Evolutionary conservation across 2,797 vertebrate genomes (phyloP), one percentile per base, ranked within the genome.

Genomic region (Pseudochaenichthys georgianus): DNA sequence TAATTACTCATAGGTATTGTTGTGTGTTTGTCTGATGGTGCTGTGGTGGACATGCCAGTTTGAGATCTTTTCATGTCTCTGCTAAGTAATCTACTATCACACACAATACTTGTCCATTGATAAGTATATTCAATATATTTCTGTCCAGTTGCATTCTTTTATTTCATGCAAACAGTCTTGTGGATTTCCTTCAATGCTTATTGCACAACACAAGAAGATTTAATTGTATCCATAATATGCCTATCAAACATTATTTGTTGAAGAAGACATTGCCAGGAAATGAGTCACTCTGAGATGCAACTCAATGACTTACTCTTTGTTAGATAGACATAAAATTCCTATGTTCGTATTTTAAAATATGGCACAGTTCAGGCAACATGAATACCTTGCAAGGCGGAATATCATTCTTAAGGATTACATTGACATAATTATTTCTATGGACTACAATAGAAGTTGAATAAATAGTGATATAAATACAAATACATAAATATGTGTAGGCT

Each of bases 201-300:
- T 80, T 84, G 83, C 59, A 78, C 70, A 79, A 73, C 53, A 62
- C 77, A 50, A 52, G 58, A 70, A 62, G 23, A 70, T 82, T 90
- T 82, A 69, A 79, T 86, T 89, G 86, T 80, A 82, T 79, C 75
- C 75, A 77, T 80, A 68, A 85, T 85, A 70, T 89, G 86, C 73
- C 75, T 91, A 83, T 90, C 86, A 88, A 84, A 82, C 83, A 82
- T 60, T 80, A 84, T 92, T 93, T 88, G 82, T 80, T 87, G 68
- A 80, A 70, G 55, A 60, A 83, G 64, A 42, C 75, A 63, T 15
- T 73, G 83, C 83, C 89, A 90, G 83, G 61, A 85, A 86, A 78
- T 57, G 82, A 81, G 70, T 80, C 77, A 89, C 68, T 80, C 64
- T 80, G 57, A 85, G 82, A 86, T 76, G 78, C 78, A 69, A 68